phyloP scores from a whole-genome alignment of 2,113 vertebrate genomes.

The Nettapus auritus region DNA sequence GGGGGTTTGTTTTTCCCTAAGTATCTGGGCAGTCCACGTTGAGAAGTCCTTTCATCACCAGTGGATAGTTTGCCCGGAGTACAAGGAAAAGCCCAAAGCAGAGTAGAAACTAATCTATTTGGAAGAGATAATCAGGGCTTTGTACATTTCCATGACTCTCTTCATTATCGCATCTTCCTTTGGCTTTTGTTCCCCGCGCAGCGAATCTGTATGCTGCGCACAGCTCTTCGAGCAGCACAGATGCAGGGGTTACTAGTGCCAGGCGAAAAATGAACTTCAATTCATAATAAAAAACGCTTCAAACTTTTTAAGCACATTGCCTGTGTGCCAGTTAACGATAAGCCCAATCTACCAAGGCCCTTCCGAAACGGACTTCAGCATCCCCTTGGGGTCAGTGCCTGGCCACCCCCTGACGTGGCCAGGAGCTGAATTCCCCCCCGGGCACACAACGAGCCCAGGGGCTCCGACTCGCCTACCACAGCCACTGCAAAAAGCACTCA shows the following conservation, averaged over 20 bases:
- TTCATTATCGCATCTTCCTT: background rate
- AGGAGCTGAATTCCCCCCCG: background rate
- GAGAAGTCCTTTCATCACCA: background rate
- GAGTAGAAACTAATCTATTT: background rate
- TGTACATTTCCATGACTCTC: background rate
- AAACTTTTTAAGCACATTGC: background rate
- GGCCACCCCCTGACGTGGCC: accelerated
- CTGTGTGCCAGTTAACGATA: background rate
- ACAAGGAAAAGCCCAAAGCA: background rate
- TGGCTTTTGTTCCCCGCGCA: background rate
- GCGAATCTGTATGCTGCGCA: background rate
- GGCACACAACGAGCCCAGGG: background rate
- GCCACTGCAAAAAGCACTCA: accelerated
- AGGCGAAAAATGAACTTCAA: background rate
- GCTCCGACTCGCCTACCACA: background rate
- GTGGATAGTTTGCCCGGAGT: background rate
- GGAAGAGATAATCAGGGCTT: background rate
- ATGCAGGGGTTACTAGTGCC: background rate
- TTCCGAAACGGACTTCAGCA: background rate
- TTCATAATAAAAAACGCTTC: background rate
- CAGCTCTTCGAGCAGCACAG: background rate
- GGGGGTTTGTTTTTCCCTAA: background rate
- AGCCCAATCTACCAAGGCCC: background rate
- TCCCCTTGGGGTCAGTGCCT: background rate
- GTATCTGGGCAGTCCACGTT: background rate